Base-by-base conservation (phyloP, 2,797 vertebrate genomes). In the Rallus crepitans region DNA sequence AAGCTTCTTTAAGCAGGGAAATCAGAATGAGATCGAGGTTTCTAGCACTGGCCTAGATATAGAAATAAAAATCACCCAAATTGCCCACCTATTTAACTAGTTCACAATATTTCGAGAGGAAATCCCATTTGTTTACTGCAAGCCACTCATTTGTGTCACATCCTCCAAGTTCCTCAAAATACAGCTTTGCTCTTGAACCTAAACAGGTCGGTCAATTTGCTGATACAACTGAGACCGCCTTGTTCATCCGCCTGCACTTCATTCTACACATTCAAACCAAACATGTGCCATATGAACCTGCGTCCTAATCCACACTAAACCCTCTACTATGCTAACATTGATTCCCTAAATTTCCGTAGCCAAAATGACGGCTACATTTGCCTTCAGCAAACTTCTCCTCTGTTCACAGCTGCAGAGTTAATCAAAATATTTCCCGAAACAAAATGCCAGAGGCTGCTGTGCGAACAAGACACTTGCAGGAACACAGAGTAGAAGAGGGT, bases 321-420 rank as follows among this genome's bases (percentile, higher is more conserved):
- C 9, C 11, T 63, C 27, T 28, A 35, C 14, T n/a, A 37, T 0
- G 72, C 39, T 8, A 63, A 77, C 37, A 28, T 19, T 20, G 27
- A 18, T 52, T 50, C 28, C 23, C 15, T 21, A 55, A 7, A 24
- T 52, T 52, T 60, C n/a, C 16, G 55, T 31, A 59, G n/a, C 19
- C 39, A 60, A 81, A 68, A 30, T 1, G 4, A 42, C 33, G 53
- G 27, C 24, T 84, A 48, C 14, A 24, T 52, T 24, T 60, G 2
- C 39, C 75, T 86, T 83, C 12, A 48, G 56, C 39, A 55, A 63
- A 82, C 86, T n/a, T 81, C 60, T 91, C 65, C 80, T 66, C 79
- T 77, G 76, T 80, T 80, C 30, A 25, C 18, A 75, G 35, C 23
- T 16, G 17, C 28, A 12, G 68, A 80, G 35, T 4, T 71, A 27